A percentile compares a stretch with the other conserved stretches of the same genome.
Evolutionary conservation across 1,140 invertebrate species (phyloP).

Genomic region (Trachelipus rathkii): DNA sequence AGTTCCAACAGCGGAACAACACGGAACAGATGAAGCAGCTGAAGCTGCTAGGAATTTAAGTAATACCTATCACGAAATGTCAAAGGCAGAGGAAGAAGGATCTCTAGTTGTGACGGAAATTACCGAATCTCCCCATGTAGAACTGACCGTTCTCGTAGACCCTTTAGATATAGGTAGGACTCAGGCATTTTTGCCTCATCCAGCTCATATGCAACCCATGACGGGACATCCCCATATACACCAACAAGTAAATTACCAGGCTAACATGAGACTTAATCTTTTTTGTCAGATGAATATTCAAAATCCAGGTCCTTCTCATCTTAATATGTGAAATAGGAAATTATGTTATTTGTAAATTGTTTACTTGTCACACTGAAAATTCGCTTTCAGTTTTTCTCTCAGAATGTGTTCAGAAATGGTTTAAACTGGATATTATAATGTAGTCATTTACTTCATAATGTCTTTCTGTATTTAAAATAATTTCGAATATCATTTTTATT

Average conservation of each 20-base stretch:
- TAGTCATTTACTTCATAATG: too few relatives aligned
- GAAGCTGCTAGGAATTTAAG: slow-evolving; percentile 38
- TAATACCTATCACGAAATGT: slow-evolving; percentile 40
- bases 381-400: too few relatives aligned
- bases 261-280: not conserved
- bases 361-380: too few relatives aligned
- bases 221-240: not conserved
- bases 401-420: too few relatives aligned
- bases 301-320: not conserved
- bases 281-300: not conserved
- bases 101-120: slow-evolving; percentile 45
- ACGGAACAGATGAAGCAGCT: slow-evolving; percentile 34
- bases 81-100: slow-evolving; percentile 38
- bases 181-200: not conserved
- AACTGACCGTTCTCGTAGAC: not conserved
- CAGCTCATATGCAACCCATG: not conserved
- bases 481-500: too few relatives aligned
- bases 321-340: not conserved
- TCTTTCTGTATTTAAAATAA: too few relatives aligned
- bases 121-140: slow-evolving; percentile 25
- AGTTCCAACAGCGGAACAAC: slow-evolving; percentile 26
- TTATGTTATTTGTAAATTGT: too few relatives aligned
- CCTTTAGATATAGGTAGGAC: not conserved
- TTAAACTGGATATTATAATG: too few relatives aligned
- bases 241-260: not conserved